Percentiles rank a stretch among this genome's conserved stretches.
Evolutionary conservation across 2,888 invertebrate species (phyloP).

Genomic region (Steinernema carpocapsae): DNA sequence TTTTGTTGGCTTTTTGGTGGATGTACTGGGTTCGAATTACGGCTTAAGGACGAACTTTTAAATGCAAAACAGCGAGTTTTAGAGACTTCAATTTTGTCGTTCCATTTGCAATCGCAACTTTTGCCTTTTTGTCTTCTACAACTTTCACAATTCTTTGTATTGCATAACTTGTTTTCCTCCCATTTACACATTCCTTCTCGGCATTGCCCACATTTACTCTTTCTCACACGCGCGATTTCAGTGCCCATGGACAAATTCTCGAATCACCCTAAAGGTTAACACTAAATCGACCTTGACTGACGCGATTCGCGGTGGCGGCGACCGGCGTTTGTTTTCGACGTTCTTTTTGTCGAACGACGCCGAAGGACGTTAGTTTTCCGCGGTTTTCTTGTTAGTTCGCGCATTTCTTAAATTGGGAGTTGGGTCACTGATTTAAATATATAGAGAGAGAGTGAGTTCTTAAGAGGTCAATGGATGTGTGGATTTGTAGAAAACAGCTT

Average conservation of each 20-base stretch:
- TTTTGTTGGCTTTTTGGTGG: too few species aligned
- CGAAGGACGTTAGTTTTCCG: not conserved
- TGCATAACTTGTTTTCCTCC: too few species aligned
- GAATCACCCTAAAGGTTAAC: slow-evolving; percentile 26
- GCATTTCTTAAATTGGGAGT: not conserved
- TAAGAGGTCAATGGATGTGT: slow-evolving; percentile 24
- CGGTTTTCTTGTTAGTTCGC: not conserved
- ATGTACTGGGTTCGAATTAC: too few species aligned
- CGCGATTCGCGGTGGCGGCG: not conserved
- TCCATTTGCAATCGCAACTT: too few species aligned
- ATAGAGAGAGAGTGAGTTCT: too few species aligned
- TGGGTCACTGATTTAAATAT: not conserved
- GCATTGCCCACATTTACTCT: not conserved
- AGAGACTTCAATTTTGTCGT: too few species aligned
- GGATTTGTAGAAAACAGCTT: not conserved
- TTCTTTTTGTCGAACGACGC: not conserved
- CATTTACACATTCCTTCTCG: too few species aligned
- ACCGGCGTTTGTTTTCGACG: slow-evolving; percentile 21
- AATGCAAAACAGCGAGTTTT: too few species aligned
- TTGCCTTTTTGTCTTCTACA: too few species aligned
- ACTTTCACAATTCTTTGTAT: too few species aligned
- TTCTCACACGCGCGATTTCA: too few species aligned
- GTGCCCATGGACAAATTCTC: not conserved
- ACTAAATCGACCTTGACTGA: not conserved
- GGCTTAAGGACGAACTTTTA: too few species aligned